Percentiles rank a stretch among this genome's conserved stretches.
These are phyloP conservation scores for Drosophila affinis DNA, from an alignment of 2,888 invertebrate species.

Conservation along the genomic window DNA sequence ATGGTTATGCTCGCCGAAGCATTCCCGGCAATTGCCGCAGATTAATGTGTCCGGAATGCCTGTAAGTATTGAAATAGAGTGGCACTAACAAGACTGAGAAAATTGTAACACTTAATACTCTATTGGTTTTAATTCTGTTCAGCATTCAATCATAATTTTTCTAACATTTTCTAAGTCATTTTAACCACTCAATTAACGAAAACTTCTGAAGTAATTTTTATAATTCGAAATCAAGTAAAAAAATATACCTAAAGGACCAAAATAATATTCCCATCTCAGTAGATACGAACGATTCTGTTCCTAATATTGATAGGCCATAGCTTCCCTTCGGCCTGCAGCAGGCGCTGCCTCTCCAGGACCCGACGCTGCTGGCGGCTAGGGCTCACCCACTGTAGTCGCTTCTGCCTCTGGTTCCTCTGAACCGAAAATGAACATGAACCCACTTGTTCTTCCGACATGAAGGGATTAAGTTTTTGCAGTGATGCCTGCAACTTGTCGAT, in stretches of 20 bases:
- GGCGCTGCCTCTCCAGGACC: constrained; percentile 14
- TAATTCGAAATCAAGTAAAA: not conserved
- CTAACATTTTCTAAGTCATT: too few relatives aligned
- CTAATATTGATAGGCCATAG: constrained; percentile 41
- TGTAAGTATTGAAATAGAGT: constrained; percentile 73
- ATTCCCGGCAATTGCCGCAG: constrained; percentile 91
- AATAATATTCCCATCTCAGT: not conserved
- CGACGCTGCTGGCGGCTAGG: not conserved
- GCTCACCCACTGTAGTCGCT: not conserved
- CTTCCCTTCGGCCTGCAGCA: constrained; percentile 49
- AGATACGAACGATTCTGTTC: not conserved
- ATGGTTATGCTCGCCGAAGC: constrained; percentile 86
- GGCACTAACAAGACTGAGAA: too few relatives aligned
- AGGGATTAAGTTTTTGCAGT: not conserved
- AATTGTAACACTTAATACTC: too few relatives aligned
- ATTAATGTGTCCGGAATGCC: constrained; percentile 91
- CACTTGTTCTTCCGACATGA: not conserved
- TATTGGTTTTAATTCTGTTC: too few relatives aligned
- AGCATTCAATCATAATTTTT: too few relatives aligned
- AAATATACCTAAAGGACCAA: constrained; percentile 11
- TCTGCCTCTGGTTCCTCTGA: too few relatives aligned
- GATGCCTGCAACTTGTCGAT: not conserved
- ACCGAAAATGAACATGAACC: too few relatives aligned
- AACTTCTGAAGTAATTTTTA: not conserved
- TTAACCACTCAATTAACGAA: not conserved